Conservation (phyloP, 2,888 invertebrate genomes). For the Portevinia maculata region DNA sequence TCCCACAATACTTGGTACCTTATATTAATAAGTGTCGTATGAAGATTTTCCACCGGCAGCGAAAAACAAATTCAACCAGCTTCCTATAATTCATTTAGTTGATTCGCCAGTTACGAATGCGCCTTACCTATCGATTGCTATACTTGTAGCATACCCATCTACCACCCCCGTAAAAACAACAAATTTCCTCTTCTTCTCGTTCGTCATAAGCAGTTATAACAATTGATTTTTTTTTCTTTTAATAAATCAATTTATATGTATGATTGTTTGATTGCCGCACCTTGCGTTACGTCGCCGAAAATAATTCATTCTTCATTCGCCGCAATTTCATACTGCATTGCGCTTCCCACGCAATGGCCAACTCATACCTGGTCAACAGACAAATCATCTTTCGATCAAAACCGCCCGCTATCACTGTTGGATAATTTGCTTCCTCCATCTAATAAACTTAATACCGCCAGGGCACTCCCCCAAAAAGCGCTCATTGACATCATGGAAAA, state of each 20-base stretch:
- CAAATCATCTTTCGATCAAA: slow-evolving; percentile 51
- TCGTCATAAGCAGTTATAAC: background rate
- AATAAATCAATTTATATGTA: slow-evolving; percentile 26
- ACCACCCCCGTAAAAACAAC: no score
- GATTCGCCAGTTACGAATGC: no score
- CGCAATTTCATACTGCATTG: slow-evolving; percentile 8
- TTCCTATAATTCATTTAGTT: no score
- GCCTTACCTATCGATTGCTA: no score
- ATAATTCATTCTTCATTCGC: slow-evolving; percentile 11
- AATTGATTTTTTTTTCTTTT: slow-evolving; percentile 19
- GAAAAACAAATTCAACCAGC: no score
- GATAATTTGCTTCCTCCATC: slow-evolving; percentile 53
- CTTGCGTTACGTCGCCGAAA: slow-evolving; percentile 37
- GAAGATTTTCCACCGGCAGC: no score
- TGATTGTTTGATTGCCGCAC: slow-evolving; percentile 30
- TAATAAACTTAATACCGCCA: slow-evolving; percentile 41
- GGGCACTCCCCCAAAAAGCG: background rate
- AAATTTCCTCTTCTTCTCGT: background rate
- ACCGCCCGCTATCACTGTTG: slow-evolving; percentile 51
- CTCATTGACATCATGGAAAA: slow-evolving; percentile 3
- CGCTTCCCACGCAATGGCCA: slow-evolving; percentile 55
- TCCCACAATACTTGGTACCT: no score
- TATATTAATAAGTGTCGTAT: no score
- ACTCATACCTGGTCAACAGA: slow-evolving; percentile 20
- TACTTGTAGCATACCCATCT: no score